phyloP scores from a whole-genome alignment of 30 jellyfish, hydroid and myxozoan genomes.

The Phacellophora camtschatica region DNA sequence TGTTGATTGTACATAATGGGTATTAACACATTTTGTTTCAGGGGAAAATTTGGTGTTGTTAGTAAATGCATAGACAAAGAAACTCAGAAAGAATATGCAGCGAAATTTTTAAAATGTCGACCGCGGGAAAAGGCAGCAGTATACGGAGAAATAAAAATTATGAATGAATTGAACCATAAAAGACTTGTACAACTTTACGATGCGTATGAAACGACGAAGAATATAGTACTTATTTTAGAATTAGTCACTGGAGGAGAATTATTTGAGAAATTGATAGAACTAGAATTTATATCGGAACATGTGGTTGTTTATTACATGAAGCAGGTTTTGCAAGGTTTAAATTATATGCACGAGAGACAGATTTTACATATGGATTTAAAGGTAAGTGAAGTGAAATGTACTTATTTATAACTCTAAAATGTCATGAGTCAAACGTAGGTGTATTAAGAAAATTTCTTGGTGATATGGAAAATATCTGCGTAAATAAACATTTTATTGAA shows the following conservation, averaged over 20 bases:
- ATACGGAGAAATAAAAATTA: conserved; percentile 79
- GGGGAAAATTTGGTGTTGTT: conserved; percentile 98
- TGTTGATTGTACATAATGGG: no score
- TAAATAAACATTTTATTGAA: no score
- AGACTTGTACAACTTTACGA: conserved; percentile 91
- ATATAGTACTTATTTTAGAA: conserved; percentile 85
- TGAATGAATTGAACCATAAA: conserved; percentile 93
- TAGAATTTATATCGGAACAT: conserved; percentile 94
- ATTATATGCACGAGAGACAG: conserved; percentile 92
- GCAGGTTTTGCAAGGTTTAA: conserved; percentile 94
- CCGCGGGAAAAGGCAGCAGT: conserved; percentile 89
- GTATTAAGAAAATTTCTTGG: no score
- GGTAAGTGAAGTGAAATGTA: conserved; percentile 46
- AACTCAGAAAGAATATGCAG: conserved; percentile 85
- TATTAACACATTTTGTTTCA: conserved; percentile 1
- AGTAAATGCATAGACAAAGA: conserved; percentile 82
- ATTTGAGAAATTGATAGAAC: conserved; percentile 94
- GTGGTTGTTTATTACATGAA: conserved; percentile 98
- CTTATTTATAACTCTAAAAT: not conserved
- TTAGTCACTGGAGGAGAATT: conserved; percentile 97
- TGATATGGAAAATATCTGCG: no score
- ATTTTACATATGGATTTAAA: conserved; percentile 93
- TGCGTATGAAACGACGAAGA: conserved; percentile 93
- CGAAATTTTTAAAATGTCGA: conserved; percentile 89
- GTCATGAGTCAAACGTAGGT: no score